These are phyloP conservation scores for Perognathus longimembris DNA, from an alignment of 2,113 vertebrate genomes.

Conservation along the genomic window DNA sequence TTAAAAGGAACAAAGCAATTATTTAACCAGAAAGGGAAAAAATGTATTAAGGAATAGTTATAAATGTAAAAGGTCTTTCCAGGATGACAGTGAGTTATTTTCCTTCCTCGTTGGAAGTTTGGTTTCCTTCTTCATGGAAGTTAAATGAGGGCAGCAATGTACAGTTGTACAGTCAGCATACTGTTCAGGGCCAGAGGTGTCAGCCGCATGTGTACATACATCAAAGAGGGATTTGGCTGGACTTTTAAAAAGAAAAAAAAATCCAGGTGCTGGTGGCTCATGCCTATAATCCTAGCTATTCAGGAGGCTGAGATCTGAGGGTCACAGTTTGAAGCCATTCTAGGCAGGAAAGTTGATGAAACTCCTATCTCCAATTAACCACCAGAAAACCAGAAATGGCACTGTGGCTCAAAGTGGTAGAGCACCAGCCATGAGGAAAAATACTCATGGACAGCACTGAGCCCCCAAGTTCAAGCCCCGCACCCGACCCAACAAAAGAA, in stretches of 20 bases:
- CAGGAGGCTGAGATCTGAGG: too few species aligned
- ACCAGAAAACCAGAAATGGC: too few species aligned
- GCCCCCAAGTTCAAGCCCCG: too few species aligned
- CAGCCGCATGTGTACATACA: not conserved
- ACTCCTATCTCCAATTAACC: too few species aligned
- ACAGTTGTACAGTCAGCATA: not conserved
- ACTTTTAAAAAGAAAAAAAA: not conserved
- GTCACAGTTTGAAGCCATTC: too few species aligned
- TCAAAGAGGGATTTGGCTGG: not conserved
- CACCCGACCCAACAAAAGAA: not conserved
- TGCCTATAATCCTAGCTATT: too few species aligned
- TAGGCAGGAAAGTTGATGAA: too few species aligned
- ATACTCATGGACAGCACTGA: too few species aligned
- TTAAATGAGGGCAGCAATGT: not conserved
- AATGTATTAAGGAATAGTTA: not conserved
- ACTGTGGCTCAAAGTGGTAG: too few species aligned
- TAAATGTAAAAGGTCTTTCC: not conserved
- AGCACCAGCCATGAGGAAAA: too few species aligned
- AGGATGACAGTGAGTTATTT: not conserved
- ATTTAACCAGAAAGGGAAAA: slow-evolving; percentile 32
- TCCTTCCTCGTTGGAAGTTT: not conserved
- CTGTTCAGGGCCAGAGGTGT: not conserved
- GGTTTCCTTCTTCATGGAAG: slow-evolving; percentile 1
- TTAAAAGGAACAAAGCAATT: slow-evolving; percentile 31
- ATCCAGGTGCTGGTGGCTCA: too few species aligned